Base-by-base conservation (phyloP, 1,140 invertebrate genomes). In the Conus betulinus region DNA sequence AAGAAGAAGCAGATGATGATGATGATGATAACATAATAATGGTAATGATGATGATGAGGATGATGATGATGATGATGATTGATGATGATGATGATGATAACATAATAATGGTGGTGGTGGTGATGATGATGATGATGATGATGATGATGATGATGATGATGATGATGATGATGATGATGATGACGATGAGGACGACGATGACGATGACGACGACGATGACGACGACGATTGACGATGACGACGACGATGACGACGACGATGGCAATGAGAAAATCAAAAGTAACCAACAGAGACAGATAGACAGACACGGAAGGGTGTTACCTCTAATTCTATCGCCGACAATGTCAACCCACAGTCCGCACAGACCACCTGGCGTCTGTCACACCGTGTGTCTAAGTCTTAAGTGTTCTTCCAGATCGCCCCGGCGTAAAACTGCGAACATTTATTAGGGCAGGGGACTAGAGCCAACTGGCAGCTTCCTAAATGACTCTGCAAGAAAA, bases 361-460 rank as follows among this genome's bases (percentile, higher is more conserved):
- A 92, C 95, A 95, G 6, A 85, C 55, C 23, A 94, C 90, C 4
- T 86, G 87, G 27, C 94, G 91, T 79, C 91, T 88, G 7, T 90
- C 81, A 91, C 95, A 95, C 4, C n/a, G n/a, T n/a, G 90, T 78
- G 13, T 92, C n/a, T n/a, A n/a, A n/a, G 87, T 11, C 71, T 79
- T 55, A 94, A 79, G 90, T 95, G 95, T 11, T 94, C 88, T 23
- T 93, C 88, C 13, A 95, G 84, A 85, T 95, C 93, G 85, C 91
- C 91, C n/a, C 92, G 90, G 5, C 93, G 86, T 25, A 95, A 87
- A 52, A 93, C 91, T 91, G 89, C 20, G 91, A 84, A 91, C 95
- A 95, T 71, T 92, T 90, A 87, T 95, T 94, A 17, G 94, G 94
- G 90, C 95, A 95, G 23, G 92, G 92, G 53, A 93, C 90, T 17